Percentiles rank a stretch among this genome's conserved stretches.
These are phyloP conservation scores for Synanthedon formicaeformis DNA, from an alignment of 2,888 invertebrate species.

Conservation along the genomic window DNA sequence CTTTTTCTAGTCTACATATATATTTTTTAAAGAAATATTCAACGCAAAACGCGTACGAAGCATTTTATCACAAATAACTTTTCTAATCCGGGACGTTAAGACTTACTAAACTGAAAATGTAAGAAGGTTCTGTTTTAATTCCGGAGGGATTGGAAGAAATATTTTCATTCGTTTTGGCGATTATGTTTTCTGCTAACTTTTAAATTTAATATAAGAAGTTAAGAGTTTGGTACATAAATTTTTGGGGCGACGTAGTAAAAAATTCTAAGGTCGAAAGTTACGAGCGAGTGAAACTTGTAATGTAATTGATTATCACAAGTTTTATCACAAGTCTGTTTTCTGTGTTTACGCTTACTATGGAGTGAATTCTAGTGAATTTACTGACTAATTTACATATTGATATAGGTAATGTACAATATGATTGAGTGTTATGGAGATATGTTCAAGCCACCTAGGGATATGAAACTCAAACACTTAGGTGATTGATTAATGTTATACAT, in stretches of 20 bases:
- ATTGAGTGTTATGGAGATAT: neutral
- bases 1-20: neutral
- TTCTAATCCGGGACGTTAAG: constrained; percentile 4
- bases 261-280: no score
- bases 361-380: neutral
- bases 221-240: neutral
- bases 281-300: no score
- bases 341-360: neutral
- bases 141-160: constrained; percentile 4
- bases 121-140: constrained; percentile 5
- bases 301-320: no score
- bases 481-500: neutral
- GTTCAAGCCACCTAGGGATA: neutral
- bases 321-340: neutral
- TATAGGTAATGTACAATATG: neutral
- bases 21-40: neutral
- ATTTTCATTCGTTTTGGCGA: constrained; percentile 2
- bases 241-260: no score
- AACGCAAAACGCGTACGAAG: neutral
- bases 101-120: constrained; percentile 7
- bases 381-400: neutral
- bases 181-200: neutral
- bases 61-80: constrained; percentile 3
- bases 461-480: neutral
- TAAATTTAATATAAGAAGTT: neutral